Evolutionary conservation across 2,888 invertebrate genomes (phyloP).

Genomic region (Sipha maydis): DNA sequence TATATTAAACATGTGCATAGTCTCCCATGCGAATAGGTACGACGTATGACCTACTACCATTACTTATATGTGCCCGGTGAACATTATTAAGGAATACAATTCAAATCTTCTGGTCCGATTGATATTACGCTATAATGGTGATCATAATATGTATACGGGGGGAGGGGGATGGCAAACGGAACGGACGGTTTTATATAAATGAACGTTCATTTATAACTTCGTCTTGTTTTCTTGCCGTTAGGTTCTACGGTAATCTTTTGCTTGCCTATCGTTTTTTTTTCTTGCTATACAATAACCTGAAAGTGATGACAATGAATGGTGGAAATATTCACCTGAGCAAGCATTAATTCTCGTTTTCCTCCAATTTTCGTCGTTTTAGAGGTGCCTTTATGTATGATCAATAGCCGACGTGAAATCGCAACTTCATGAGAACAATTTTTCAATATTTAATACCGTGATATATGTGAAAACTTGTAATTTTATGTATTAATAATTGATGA

Average conservation of each 20-base stretch:
- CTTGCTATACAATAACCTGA: conserved; percentile 18
- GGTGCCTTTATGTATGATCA: too few relatives aligned
- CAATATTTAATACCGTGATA: too few relatives aligned
- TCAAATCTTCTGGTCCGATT: conserved; percentile 11
- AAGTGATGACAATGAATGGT: conserved; percentile 38
- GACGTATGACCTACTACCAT: not conserved
- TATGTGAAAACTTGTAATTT: too few relatives aligned
- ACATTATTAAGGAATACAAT: not conserved
- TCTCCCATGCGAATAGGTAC: not conserved
- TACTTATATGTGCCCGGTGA: not conserved
- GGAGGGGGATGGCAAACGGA: not conserved
- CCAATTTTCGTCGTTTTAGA: conserved; percentile 10
- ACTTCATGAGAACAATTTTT: too few relatives aligned
- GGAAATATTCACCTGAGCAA: conserved; percentile 43
- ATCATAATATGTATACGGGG: not conserved
- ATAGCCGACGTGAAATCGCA: too few relatives aligned
- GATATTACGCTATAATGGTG: not conserved
- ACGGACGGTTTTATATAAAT: conserved; percentile 14
- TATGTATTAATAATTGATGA: too few relatives aligned
- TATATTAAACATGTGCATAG: not conserved
- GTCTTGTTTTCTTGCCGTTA: conserved; percentile 20
- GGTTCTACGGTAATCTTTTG: conserved; percentile 14
- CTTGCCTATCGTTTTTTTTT: conserved; percentile 33
- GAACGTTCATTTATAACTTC: conserved; percentile 8
- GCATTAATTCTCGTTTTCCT: conserved; percentile 2